Conservation (phyloP, 2,113 vertebrate species). For the Galeopterus variegatus region DNA sequence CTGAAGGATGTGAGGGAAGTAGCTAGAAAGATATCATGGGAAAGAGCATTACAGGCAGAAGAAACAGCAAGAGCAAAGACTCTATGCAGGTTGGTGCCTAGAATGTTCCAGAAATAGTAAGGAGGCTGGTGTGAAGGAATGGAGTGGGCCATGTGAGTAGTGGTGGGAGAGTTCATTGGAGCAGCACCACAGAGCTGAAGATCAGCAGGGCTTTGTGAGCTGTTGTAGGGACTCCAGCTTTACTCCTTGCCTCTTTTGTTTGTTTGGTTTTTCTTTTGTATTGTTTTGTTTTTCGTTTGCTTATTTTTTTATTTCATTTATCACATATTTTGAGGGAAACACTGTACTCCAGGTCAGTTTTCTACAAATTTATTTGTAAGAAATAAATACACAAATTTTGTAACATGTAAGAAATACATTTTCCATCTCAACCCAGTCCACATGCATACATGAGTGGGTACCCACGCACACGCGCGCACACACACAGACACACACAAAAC, state of each 20-base stretch:
- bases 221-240: not conserved
- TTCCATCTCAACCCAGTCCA: not conserved
- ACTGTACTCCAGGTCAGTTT: not conserved
- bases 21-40: not conserved
- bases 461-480: fast-evolving
- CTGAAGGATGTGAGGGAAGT: not conserved
- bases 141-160: too few species aligned
- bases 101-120: slow-evolving; percentile 35
- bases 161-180: not conserved
- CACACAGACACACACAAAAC: not conserved
- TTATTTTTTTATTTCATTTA: not conserved
- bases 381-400: not conserved
- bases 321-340: not conserved
- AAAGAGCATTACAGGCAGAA: not conserved
- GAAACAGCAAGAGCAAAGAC: not conserved
- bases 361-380: not conserved
- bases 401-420: not conserved
- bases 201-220: not conserved
- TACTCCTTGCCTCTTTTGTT: not conserved
- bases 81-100: not conserved
- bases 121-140: not conserved
- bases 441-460: not conserved
- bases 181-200: not conserved
- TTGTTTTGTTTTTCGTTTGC: too few species aligned
- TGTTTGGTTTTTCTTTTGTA: too few species aligned